These are phyloP conservation scores for Columbina picui DNA, from an alignment of 2,113 vertebrate species.

Conservation along the genomic window DNA sequence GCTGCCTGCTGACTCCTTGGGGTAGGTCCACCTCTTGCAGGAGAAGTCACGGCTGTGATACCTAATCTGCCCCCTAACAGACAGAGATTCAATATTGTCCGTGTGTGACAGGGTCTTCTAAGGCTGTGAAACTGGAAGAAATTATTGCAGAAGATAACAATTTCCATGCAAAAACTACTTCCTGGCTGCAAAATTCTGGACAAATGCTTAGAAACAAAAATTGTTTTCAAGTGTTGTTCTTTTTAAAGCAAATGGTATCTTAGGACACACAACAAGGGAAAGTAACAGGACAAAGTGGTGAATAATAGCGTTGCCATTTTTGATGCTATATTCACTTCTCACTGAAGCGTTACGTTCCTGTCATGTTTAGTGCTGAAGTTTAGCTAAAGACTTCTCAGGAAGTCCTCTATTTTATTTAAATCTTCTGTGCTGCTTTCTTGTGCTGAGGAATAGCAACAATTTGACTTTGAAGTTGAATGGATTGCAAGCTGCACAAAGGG, in stretches of 20 bases:
- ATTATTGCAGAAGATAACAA: neutral
- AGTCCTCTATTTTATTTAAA: neutral
- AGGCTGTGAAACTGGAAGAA: neutral
- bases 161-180: neutral
- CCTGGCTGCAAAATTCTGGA: neutral
- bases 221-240: neutral
- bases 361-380: neutral
- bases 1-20: neutral
- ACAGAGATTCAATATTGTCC: neutral
- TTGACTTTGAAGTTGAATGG: neutral
- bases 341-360: neutral
- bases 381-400: neutral
- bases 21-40: neutral
- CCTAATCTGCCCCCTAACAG: neutral
- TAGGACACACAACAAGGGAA: neutral
- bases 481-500: neutral
- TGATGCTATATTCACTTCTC: neutral
- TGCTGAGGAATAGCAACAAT: neutral
- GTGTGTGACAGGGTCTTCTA: neutral
- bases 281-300: neutral
- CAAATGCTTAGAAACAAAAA: neutral
- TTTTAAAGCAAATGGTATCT: neutral
- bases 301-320: neutral
- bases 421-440: neutral
- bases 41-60: neutral